These are phyloP conservation scores for Hozukius guyotensis DNA, from an alignment of 2,797 vertebrate genomes.

Conservation along the genomic window DNA sequence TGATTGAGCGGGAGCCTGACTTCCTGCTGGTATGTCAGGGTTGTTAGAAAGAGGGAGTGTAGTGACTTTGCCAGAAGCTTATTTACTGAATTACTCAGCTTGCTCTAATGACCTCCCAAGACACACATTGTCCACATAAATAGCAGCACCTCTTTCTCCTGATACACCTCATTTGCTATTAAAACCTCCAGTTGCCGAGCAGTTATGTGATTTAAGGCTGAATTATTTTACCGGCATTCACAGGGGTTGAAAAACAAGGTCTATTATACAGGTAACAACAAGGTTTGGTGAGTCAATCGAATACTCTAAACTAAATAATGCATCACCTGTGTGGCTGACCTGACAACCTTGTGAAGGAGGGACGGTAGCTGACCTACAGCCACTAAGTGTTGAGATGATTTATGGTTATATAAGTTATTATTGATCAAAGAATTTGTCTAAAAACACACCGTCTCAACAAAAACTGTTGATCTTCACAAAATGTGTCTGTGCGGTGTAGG, in stretches of 20 bases:
- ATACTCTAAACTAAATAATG: not conserved
- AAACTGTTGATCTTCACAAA: not conserved
- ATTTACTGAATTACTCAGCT: constrained; percentile 47
- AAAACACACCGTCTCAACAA: not conserved
- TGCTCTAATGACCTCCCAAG: constrained; percentile 65
- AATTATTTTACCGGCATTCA: constrained; percentile 5
- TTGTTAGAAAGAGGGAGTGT: constrained; percentile 37
- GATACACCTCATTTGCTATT: constrained; percentile 14
- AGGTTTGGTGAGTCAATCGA: not conserved
- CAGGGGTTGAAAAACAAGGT: not conserved
- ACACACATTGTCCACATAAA: constrained; percentile 51
- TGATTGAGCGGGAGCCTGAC: constrained; percentile 9
- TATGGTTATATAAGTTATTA: not conserved
- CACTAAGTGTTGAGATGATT: not conserved
- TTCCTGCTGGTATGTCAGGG: constrained; percentile 27
- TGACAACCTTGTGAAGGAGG: not conserved
- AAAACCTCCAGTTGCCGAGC: constrained; percentile 2
- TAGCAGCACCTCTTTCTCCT: constrained; percentile 1
- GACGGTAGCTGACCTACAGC: not conserved
- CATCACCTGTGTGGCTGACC: not conserved
- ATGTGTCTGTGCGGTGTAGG: too few relatives aligned
- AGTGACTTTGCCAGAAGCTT: constrained; percentile 44
- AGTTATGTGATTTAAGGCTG: constrained; percentile 2
- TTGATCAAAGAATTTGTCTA: not conserved
- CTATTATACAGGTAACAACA: not conserved